Base-by-base conservation (phyloP, 1,140 invertebrate species). In the Macrostomum lignano region DNA sequence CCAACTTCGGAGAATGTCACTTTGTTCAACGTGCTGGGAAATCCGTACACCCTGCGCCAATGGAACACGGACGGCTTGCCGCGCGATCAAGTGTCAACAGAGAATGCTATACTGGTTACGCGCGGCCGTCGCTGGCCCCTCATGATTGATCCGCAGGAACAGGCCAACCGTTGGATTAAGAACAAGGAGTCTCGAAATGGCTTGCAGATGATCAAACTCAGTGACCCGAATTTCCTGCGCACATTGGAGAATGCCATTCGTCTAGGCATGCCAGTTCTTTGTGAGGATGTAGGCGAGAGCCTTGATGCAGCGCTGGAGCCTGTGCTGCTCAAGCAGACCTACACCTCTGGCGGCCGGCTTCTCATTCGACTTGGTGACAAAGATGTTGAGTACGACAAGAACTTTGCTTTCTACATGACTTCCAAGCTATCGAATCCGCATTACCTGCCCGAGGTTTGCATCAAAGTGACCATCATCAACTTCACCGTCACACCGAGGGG, bases 131-230 rank as follows among this genome's bases (percentile, higher is more conserved):
- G 73, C 11, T 79, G 75, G 74, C 73, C 76, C 0, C 60, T 81
- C 1, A 76, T 77, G 65, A 77, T 79, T 37, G 76, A 79, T 58
- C 75, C 76, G 0, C 76, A 81, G 49, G 74, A 79, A 51, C 74
- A 81, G 67, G 74, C 74, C 0, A 76, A 76, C 51, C 60, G 71
- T 29, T 81, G 75, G 75, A 73, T 81, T 33, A 63, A 69, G 21
- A 72, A 71, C 43, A 73, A 74, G 66, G 74, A 81, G 49, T 55
- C 59, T 3, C 46, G 60, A 1, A 73, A 74, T 43, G 64, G 67
- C 7, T 46, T 81, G 25, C 69, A 70, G 47, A 63, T 76, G 6
- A 67, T 72, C 4, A 78, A 77, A 50, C 55, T 76, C 65, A 49
- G 47, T 7, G 51, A 54, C 34, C 40, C 38, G 2, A 38, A 62